A percentile compares a stretch with the other conserved stretches of the same genome.
Evolutionary conservation across 2,888 invertebrate genomes (phyloP).

Genomic region (Troides helena): DNA sequence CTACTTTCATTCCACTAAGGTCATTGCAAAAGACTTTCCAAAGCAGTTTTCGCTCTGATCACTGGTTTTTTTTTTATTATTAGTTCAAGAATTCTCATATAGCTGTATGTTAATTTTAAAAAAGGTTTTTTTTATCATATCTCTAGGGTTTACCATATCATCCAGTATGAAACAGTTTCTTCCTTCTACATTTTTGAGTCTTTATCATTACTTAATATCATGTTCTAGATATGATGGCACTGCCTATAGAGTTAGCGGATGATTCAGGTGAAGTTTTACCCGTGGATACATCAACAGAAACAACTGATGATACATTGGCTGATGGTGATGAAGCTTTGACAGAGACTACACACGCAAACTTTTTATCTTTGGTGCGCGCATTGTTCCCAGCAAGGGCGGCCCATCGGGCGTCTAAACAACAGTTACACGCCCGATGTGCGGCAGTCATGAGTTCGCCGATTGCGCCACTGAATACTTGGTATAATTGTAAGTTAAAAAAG

Average conservation of each 20-base stretch:
- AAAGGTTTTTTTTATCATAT: too few relatives aligned
- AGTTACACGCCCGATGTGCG: slow-evolving; percentile 86
- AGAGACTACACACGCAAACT: slow-evolving; percentile 91
- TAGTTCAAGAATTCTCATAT: too few relatives aligned
- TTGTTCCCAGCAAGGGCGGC: slow-evolving; percentile 92
- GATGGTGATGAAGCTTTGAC: slow-evolving; percentile 78
- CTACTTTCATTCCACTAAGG: too few relatives aligned
- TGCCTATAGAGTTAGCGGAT: slow-evolving; percentile 87
- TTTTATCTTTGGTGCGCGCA: slow-evolving; percentile 92
- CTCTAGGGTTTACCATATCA: too few relatives aligned
- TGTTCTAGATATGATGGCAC: slow-evolving; percentile 85
- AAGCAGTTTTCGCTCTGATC: too few relatives aligned
- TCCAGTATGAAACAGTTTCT: too few relatives aligned
- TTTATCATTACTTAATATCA: not conserved
- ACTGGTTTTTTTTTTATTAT: too few relatives aligned
- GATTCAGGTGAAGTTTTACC: slow-evolving; percentile 64
- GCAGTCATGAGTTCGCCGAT: slow-evolving; percentile 90
- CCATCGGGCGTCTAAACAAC: slow-evolving; percentile 88
- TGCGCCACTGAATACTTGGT: slow-evolving; percentile 91
- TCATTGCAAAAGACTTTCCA: too few relatives aligned
- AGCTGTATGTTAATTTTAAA: too few relatives aligned
- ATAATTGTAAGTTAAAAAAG: slow-evolving; percentile 69
- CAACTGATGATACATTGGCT: slow-evolving; percentile 39
- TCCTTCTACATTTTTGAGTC: too few relatives aligned
- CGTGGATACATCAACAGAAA: slow-evolving; percentile 50